Evolutionary conservation across 1,140 invertebrate species (phyloP).

Genomic region (Sycophila sp.): DNA sequence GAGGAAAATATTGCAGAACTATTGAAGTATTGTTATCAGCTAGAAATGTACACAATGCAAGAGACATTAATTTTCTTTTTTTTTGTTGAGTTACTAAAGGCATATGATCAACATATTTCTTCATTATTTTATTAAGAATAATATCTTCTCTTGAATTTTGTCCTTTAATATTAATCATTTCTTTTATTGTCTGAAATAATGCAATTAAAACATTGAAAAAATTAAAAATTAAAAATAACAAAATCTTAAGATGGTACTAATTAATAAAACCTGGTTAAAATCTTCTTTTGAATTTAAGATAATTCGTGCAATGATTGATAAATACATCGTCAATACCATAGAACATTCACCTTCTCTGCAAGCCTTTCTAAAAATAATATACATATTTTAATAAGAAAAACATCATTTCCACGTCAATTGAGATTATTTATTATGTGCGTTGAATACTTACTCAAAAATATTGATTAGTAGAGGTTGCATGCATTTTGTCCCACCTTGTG

Average conservation of each 20-base stretch:
- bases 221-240: too few relatives aligned
- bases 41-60: constrained; percentile 85
- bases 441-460: constrained; percentile 72
- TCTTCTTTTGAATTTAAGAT: constrained; percentile 78
- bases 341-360: constrained; percentile 75
- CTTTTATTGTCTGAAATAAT: constrained; percentile 64
- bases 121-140: constrained; percentile 77
- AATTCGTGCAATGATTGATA: constrained; percentile 81
- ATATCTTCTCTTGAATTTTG: constrained; percentile 64
- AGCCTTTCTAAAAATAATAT: constrained; percentile 66
- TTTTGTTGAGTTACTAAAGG: constrained; percentile 80
- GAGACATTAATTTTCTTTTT: constrained; percentile 78
- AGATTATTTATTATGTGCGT: too few relatives aligned
- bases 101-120: constrained; percentile 84
- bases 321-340: constrained; percentile 79
- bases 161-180: constrained; percentile 55
- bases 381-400: neutral
- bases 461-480: constrained; percentile 74
- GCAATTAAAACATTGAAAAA: neutral
- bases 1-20: constrained; percentile 78
- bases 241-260: too few relatives aligned
- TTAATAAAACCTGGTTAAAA: constrained; percentile 38
- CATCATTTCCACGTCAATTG: neutral
- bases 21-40: constrained; percentile 72
- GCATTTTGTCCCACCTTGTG: constrained; percentile 72